These are phyloP conservation scores for Rutilus rutilus DNA, from an alignment of 2,113 vertebrate species.

Conservation along the genomic window DNA sequence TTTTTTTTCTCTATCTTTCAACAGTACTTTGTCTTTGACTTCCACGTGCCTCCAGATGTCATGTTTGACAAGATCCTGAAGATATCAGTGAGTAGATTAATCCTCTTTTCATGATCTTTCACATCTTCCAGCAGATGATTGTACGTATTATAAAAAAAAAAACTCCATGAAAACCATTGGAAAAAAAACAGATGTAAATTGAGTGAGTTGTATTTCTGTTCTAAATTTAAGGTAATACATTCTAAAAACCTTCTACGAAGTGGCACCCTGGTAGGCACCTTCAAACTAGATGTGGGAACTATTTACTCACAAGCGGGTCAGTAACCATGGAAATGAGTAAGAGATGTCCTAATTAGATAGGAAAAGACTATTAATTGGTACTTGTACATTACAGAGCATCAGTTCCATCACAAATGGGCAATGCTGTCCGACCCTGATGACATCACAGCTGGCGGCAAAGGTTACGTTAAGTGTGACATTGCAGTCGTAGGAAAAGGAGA, in stretches of 20 bases:
- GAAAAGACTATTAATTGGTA: not conserved
- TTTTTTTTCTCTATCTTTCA: not conserved
- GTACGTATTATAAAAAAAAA: not conserved
- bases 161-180: not conserved
- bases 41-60: slow-evolving; percentile 93
- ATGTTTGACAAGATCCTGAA: slow-evolving; percentile 99
- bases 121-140: not conserved
- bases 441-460: slow-evolving; percentile 90
- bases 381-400: slow-evolving; percentile 81
- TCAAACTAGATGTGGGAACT: slow-evolving; percentile 94
- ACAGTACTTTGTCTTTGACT: slow-evolving; percentile 86
- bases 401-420: slow-evolving; percentile 98
- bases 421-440: slow-evolving; percentile 91
- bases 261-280: slow-evolving; percentile 91
- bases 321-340: not conserved
- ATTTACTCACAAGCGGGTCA: slow-evolving; percentile 91
- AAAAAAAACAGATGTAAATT: not conserved
- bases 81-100: slow-evolving; percentile 85
- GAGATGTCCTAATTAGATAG: not conserved
- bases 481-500: slow-evolving; percentile 94
- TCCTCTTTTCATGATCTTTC: not conserved
- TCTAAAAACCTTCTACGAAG: slow-evolving; percentile 97
- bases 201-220: not conserved
- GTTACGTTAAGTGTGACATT: slow-evolving; percentile 93
- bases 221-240: slow-evolving; percentile 86